phyloP scores from a whole-genome alignment of 2,797 vertebrate species.

The Mico argentatus region DNA sequence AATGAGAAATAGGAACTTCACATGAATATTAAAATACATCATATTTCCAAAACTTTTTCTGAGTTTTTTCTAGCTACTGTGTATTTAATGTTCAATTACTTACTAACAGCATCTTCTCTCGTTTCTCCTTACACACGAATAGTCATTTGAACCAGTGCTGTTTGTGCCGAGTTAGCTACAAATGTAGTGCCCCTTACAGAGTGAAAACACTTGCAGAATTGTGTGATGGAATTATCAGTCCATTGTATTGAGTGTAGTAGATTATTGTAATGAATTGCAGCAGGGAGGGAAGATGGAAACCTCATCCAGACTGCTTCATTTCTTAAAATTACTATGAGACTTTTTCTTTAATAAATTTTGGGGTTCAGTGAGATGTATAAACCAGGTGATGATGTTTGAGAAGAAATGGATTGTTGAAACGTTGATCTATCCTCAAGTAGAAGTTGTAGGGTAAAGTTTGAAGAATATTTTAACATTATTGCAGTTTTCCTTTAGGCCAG shows the following conservation, averaged over 20 bases:
- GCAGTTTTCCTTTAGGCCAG: background rate
- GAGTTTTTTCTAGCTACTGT: background rate
- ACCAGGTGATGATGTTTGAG: background rate
- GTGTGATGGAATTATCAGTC: background rate
- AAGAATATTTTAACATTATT: conserved; percentile 37
- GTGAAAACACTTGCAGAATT: conserved; percentile 46
- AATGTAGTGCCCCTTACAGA: background rate
- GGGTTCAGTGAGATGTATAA: background rate
- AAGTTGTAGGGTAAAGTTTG: conserved; percentile 43
- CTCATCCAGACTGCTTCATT: background rate
- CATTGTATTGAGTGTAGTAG: background rate
- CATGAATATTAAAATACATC: background rate
- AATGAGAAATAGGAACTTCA: background rate
- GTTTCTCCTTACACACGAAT: background rate
- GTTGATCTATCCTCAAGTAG: background rate
- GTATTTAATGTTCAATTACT: background rate
- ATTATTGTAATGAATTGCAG: background rate
- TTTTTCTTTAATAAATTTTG: conserved; percentile 26
- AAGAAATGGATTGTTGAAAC: conserved; percentile 2
- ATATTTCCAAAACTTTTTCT: background rate
- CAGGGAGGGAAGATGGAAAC: background rate
- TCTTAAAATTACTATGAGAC: background rate
- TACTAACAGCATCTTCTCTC: background rate
- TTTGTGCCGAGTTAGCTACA: background rate
- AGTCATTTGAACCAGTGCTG: background rate